A percentile compares a stretch with the other conserved stretches of the same genome.
Evolutionary conservation across 2,888 invertebrate species (phyloP).

Genomic region (Lumbricus terrestris): DNA sequence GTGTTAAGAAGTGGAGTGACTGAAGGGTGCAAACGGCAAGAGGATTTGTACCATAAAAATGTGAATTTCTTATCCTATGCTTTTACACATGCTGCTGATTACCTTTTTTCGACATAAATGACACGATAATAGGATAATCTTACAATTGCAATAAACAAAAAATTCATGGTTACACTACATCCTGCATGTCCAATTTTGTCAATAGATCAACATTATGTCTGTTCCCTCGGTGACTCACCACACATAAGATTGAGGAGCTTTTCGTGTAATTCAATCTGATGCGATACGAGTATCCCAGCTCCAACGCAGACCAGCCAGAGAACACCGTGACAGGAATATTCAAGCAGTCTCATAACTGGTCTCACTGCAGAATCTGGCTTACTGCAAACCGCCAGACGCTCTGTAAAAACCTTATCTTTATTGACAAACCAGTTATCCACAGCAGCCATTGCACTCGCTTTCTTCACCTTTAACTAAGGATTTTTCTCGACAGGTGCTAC

Average conservation of each 20-base stretch:
- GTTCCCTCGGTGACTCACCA: no score
- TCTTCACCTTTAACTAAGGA: not conserved
- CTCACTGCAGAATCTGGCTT: constrained; percentile 46
- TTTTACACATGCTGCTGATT: no score
- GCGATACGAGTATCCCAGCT: constrained; percentile 53
- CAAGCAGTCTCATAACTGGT: constrained; percentile 63
- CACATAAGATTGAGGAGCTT: constrained; percentile 31
- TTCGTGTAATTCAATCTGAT: constrained; percentile 21
- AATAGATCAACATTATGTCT: not conserved
- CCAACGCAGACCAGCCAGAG: constrained; percentile 79
- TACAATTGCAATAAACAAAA: no score
- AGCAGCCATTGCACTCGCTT: not conserved
- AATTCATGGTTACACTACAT: no score
- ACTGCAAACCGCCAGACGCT: constrained; percentile 43
- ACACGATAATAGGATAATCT: no score
- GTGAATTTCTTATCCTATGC: no score
- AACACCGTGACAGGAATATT: constrained; percentile 83
- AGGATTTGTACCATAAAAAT: not conserved
- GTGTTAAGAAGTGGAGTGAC: not conserved
- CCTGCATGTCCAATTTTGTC: not conserved
- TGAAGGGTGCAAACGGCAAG: not conserved
- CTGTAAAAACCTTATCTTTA: constrained; percentile 29
- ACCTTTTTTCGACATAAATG: no score
- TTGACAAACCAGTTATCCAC: not conserved
- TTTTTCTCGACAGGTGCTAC: not conserved